Base-by-base conservation (phyloP, 2,113 vertebrate genomes). In the Protobothrops flavoviridis region DNA sequence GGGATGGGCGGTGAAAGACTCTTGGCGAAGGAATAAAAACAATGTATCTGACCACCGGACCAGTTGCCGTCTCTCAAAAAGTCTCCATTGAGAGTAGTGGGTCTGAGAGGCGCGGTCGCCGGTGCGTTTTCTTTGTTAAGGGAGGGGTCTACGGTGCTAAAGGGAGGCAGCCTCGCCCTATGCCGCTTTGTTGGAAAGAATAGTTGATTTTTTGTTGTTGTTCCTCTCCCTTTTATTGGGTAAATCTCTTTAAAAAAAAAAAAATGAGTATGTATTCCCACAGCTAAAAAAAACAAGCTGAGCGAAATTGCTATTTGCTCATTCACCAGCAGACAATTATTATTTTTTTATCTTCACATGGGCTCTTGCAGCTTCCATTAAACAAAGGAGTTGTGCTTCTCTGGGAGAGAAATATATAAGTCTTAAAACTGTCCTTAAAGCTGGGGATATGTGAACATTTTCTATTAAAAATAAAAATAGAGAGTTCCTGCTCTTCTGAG, bases 121-220 rank as follows among this genome's bases (percentile, higher is more conserved):
- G 15, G 6, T 20, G 26, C 43, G 1, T 20, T 56, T 56, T 48
- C 88, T 93, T 93, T 90, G 92, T 93, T 90, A 5, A 50, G 88
- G 88, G 92, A 85, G 88, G 43, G 87, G 61, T 45, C 29, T n/a
- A 61, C 21, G 10, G 61, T 45, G 39, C 39, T 50, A 53, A 93
- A 48, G 92, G 87, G 39, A 64, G 10, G 50, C 64, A 74, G 92
- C 92, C 92, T 81, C 92, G 52, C 92, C 92, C 92, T 52, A 9
- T 15, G 69, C 39, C 61, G 55, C 92, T 86, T 93, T 93, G 92
- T 90, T 20, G 61, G 29, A 10, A 13, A 13, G 43, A n/a, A 12
- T 2, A 24, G 20, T 10, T 45, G 0, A 1, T 50, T 24, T 21
- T 48, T 50, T 10, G 1, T 1, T 7, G 45, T 9, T n/a, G 29